Conservation (phyloP, 2,797 vertebrate genomes). For the Champsocephalus esox region DNA sequence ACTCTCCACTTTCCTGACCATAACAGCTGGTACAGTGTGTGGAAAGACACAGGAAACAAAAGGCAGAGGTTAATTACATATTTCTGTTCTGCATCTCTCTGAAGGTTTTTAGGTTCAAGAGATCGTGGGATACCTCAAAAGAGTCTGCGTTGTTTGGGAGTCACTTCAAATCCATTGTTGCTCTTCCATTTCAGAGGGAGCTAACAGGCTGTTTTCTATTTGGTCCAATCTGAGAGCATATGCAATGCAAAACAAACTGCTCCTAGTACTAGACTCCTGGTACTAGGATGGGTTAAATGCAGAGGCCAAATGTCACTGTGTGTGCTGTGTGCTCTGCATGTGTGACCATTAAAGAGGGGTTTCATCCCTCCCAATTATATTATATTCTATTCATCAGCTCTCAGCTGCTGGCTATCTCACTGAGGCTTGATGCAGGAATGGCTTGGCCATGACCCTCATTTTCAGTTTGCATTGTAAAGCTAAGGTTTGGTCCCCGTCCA, state of each 20-base stretch:
- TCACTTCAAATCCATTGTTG: slow-evolving; percentile 22
- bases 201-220: slow-evolving; percentile 1
- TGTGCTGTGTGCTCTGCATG: too few relatives aligned
- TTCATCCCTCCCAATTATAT: too few relatives aligned
- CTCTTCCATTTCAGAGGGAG: slow-evolving; percentile 14
- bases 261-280: too few relatives aligned
- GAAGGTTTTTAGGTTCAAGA: slow-evolving; percentile 21
- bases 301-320: too few relatives aligned
- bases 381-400: slow-evolving; percentile 48
- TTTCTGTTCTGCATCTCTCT: slow-evolving; percentile 19
- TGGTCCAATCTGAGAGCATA: slow-evolving; percentile 23
- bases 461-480: slow-evolving; percentile 54
- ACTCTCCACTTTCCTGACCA: slow-evolving; percentile 11
- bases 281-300: too few relatives aligned
- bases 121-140: background rate
- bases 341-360: too few relatives aligned
- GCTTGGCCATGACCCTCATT: slow-evolving; percentile 57
- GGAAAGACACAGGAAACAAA: slow-evolving; percentile 24
- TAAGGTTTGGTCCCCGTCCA: slow-evolving; percentile 33
- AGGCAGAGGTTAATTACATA: slow-evolving; percentile 48
- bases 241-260: slow-evolving; percentile 41
- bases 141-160: background rate
- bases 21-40: slow-evolving; percentile 38
- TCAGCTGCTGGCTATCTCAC: slow-evolving; percentile 53
- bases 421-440: slow-evolving; percentile 41